A percentile compares a stretch with the other conserved stretches of the same genome.
Conservation (phyloP, 2,113 vertebrate genomes). For the zebrafish (Danio rerio) region GRCz12tu NC_133189.1:53440501-53441000, state of each 20-base stretch:
- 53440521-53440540: conserved; percentile 60
- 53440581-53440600: conserved; percentile 42
- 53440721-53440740: background rate
- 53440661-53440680: conserved; percentile 15
- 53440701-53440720: conserved; percentile 10
- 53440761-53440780: background rate
- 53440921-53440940: too few relatives aligned
- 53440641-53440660: conserved; percentile 43
- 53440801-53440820: background rate
- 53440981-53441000: too few relatives aligned
- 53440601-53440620: conserved; percentile 33
- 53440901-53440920: too few relatives aligned
- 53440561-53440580: conserved; percentile 47
- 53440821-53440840: background rate
- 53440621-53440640: conserved; percentile 28
- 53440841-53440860: background rate
- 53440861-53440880: background rate
- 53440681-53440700: conserved; percentile 3
- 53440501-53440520: conserved; percentile 40
- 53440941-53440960: too few relatives aligned
- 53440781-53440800: background rate
- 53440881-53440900: too few relatives aligned
- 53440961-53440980: too few relatives aligned
- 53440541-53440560: conserved; percentile 49
- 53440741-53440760: background rate